These are phyloP conservation scores for Nebria salina DNA, from an alignment of 2,888 invertebrate genomes.

Conservation along the genomic window DNA sequence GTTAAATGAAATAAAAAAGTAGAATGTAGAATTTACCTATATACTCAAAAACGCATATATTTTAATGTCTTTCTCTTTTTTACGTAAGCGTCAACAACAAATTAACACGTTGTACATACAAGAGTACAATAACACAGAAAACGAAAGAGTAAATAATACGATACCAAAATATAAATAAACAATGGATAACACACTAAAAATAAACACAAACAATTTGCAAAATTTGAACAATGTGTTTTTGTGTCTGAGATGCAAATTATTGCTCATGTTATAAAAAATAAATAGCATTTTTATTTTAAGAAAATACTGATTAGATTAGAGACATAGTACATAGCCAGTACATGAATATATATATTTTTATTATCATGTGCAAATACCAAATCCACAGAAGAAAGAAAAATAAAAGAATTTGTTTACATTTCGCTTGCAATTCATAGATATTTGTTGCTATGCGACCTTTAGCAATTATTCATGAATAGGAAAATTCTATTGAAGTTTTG, in stretches of 20 bases:
- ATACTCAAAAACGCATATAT: no score
- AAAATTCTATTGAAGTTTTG: no score
- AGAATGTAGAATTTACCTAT: no score
- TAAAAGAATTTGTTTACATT: neutral
- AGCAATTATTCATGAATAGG: no score
- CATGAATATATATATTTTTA: conserved; percentile 16
- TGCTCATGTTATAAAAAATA: neutral
- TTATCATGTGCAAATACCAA: conserved; percentile 29
- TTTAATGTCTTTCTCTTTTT: no score
- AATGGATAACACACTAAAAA: neutral
- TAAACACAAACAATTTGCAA: neutral
- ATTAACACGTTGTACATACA: no score
- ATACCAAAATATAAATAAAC: conserved; percentile 14
- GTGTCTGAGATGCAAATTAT: neutral
- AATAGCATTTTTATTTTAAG: conserved; percentile 22
- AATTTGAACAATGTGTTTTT: conserved; percentile 11
- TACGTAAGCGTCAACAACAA: neutral
- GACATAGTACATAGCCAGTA: neutral
- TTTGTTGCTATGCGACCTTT: no score
- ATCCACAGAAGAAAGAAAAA: neutral
- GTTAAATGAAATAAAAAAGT: no score
- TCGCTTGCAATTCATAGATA: no score
- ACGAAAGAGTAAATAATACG: neutral
- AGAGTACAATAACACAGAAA: no score
- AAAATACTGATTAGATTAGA: conserved; percentile 28